Base-by-base conservation (phyloP, 2,797 vertebrate genomes). In the Anolis apletophallus region DNA sequence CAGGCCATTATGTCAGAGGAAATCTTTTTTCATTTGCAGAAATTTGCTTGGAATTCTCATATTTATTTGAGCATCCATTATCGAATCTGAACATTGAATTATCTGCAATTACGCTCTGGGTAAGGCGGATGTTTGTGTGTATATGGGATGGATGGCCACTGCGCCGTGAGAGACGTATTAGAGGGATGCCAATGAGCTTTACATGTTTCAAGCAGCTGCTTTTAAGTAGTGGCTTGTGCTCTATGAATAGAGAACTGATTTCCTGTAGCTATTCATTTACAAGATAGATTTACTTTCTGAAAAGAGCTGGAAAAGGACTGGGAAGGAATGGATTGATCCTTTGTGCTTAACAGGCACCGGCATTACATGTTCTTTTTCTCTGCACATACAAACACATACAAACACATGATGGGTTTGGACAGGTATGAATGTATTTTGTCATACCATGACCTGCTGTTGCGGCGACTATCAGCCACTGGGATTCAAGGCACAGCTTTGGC, bases 1-100 rank as follows among this genome's bases (percentile, higher is more conserved):
- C 97, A 96, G 97, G 96, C 97, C 97, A 97, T 99, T 98, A 98
- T 98, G 98, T 99, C 98, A 99, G 96, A 98, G 98, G 97, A 97
- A 98, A 99, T 99, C 98, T 98, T 98, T 98, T 99, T 98, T 99
- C 98, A 99, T 99, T 99, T 98, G 98, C 98, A 98, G 98, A 99
- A 98, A 99, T 99, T 98, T 99, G 98, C 98, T 98, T 98, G 97
- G 98, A 98, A 98, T 99, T 98, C 98, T 98, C 97, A 98, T 98
- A 98, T 98, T 99, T 98, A 98, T 98, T 98, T 97, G 93, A 97
- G 97, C 97, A 97, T 98, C 98, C 98, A 99, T 99, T 99, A 99
- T 99, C 98, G 96, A 97, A 98, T 97, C 96, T 97, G 97, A 97
- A 98, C 98, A 99, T 99, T 97, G 95, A 98, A 99, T 99, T 99